Base-by-base conservation (phyloP, 2,888 invertebrate species). In the Melieria omissa region DNA sequence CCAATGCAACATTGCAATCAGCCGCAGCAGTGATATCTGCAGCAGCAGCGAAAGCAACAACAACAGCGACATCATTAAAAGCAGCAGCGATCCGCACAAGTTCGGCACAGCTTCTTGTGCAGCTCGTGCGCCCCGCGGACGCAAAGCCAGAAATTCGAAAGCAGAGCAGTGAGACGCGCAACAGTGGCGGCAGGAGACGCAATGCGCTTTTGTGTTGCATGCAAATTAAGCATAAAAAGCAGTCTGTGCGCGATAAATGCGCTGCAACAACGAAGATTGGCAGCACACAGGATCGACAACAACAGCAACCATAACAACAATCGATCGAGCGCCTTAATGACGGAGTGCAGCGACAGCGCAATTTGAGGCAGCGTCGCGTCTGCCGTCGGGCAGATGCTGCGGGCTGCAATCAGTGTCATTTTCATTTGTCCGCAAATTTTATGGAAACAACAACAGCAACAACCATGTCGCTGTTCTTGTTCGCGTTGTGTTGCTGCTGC, bases 321-420 rank as follows among this genome's bases (percentile, higher is more conserved):
- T 10, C 67, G 8, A 14, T 14, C 46, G 60, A 49, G 41, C 46
- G 58, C 44, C 49, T 47, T 46, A 16, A 57, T 16, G 55, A 44
- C 55, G 14, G 10, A 46, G 4, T 45, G 54, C 10, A 14, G 45
- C 29, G 10, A 61, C 44, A 47, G 14, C 1, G 29, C 29, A 29
- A 29, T 29, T 9, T 45, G 12, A 55, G 9, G 46, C 65, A 60
- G 55, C 72, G 42, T 12, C 55, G 54, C 29, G 29, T 45, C 55
- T 44, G 47, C 54, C n/a, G 47, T 49, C 58, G 47, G 14, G 10
- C 55, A 41, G 41, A 52, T 16, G 66, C 63, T 42, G 9, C 41
- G 54, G 60, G 73, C 49, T 16, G 52, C 72, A 74, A 72, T 74
- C 74, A 74, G 74, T 74, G 74, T 74, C 74, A 74, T 74, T 74